phyloP scores from a whole-genome alignment of 2,888 invertebrate genomes.

The Ormyrus nitidulus region DNA sequence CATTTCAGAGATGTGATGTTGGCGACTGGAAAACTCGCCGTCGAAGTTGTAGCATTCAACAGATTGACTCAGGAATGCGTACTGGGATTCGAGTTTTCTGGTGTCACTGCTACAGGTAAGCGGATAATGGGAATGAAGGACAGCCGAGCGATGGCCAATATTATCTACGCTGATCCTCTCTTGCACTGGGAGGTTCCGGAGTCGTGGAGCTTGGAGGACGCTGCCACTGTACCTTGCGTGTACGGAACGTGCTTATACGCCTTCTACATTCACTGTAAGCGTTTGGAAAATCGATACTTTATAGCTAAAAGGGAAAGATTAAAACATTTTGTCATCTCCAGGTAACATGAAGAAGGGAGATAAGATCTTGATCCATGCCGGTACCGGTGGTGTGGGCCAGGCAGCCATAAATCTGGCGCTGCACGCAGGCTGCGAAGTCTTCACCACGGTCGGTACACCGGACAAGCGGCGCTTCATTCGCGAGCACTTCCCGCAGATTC shows the following conservation, averaged over 20 bases:
- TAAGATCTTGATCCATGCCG: conserved; percentile 75
- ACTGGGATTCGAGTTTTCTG: conserved; percentile 83
- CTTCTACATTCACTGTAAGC: conserved; percentile 73
- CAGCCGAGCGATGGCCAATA: conserved; percentile 76
- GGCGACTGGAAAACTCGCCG: conserved; percentile 91
- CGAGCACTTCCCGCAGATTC: conserved; percentile 77
- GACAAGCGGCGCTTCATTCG: conserved; percentile 79
- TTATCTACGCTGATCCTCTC: conserved; percentile 75
- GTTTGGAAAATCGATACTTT: too few relatives aligned
- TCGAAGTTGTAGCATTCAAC: conserved; percentile 85
- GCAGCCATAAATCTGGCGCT: conserved; percentile 82
- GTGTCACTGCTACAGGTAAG: conserved; percentile 76
- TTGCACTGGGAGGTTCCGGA: conserved; percentile 79
- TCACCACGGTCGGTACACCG: conserved; percentile 80
- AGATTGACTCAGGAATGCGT: conserved; percentile 82
- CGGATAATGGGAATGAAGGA: conserved; percentile 75
- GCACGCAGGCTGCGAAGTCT: conserved; percentile 78
- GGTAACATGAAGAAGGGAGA: conserved; percentile 77
- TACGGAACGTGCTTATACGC: conserved; percentile 81
- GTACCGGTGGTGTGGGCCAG: conserved; percentile 81
- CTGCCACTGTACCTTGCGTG: conserved; percentile 81
- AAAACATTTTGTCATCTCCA: conserved; percentile 57
- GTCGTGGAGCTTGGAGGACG: conserved; percentile 80
- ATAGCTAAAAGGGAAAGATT: conserved; percentile 70
- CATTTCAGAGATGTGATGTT: conserved; percentile 90